Evolutionary conservation across 2,888 invertebrate species (phyloP).

Genomic region (Pterobdella sp.): DNA sequence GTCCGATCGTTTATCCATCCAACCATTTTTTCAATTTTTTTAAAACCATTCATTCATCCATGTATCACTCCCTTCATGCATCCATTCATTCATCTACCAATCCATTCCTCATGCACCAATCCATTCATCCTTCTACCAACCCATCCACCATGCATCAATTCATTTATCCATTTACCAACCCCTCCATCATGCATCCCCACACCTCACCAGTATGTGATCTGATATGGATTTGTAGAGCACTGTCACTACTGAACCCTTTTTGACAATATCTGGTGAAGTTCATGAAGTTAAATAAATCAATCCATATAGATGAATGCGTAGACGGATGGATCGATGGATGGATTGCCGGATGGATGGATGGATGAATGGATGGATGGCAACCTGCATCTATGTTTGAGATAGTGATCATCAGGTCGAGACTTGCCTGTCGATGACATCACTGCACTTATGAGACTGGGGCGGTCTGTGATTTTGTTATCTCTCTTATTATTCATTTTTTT

Average conservation of each 20-base stretch:
- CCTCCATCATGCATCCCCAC: not conserved
- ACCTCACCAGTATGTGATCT: slow-evolving; percentile 83
- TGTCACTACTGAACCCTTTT: slow-evolving; percentile 96
- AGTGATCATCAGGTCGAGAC: slow-evolving; percentile 24
- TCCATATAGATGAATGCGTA: too few species aligned
- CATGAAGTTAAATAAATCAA: not conserved
- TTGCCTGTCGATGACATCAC: slow-evolving; percentile 22
- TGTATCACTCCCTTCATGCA: too few species aligned
- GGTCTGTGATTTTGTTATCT: too few species aligned
- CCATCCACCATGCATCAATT: too few species aligned
- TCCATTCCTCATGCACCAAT: too few species aligned
- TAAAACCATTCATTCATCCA: too few species aligned
- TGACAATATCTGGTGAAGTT: slow-evolving; percentile 74
- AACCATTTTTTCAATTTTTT: too few species aligned
- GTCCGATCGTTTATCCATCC: too few species aligned
- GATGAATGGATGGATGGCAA: slow-evolving; percentile 54
- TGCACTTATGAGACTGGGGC: slow-evolving; percentile 25
- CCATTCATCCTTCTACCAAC: too few species aligned
- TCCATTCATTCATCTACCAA: too few species aligned
- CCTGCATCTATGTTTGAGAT: slow-evolving; percentile 60
- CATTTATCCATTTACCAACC: too few species aligned
- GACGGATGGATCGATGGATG: not conserved
- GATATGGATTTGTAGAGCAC: slow-evolving; percentile 95
- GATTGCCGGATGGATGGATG: not conserved
- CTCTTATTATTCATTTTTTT: too few species aligned